phyloP scores from a whole-genome alignment of 2,888 invertebrate genomes.

The Athripsodes cinereus region DNA sequence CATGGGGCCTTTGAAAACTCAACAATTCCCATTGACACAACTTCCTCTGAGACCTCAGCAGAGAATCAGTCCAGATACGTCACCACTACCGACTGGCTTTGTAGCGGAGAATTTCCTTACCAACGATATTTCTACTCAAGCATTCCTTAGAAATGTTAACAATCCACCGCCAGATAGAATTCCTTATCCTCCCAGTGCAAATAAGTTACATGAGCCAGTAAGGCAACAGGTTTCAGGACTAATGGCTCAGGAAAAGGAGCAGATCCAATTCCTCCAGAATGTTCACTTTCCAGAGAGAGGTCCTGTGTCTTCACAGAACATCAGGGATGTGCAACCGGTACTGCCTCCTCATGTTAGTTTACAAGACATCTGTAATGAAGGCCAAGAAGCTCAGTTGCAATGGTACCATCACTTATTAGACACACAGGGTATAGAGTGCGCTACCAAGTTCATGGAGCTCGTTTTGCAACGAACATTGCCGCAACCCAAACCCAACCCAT shows the following conservation, averaged over 20 bases:
- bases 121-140: constrained; percentile 29
- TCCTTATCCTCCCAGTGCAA: constrained; percentile 25
- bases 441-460: constrained; percentile 48
- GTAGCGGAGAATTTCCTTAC: constrained; percentile 24
- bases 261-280: constrained; percentile 53
- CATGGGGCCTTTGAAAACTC: constrained; percentile 22
- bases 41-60: constrained; percentile 38
- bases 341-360: constrained; percentile 52
- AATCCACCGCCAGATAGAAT: constrained; percentile 27
- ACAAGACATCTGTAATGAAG: constrained; percentile 51
- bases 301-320: constrained; percentile 28
- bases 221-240: constrained; percentile 16
- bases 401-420: constrained; percentile 54
- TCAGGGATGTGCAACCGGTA: constrained; percentile 32
- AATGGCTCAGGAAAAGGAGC: constrained; percentile 37
- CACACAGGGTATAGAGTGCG: constrained; percentile 50
- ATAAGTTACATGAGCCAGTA: constrained; percentile 29
- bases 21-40: constrained; percentile 32
- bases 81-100: constrained; percentile 20
- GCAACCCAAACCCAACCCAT: constrained; percentile 29
- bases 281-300: constrained; percentile 48
- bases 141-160: constrained; percentile 26
- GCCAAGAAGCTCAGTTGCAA: constrained; percentile 45
- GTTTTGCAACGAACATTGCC: constrained; percentile 32
- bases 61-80: constrained; percentile 23